Evolutionary conservation across 2,113 vertebrate species (phyloP), one percentile per base, ranked within the genome.

Genomic region (Pachyramphus minor): DNA sequence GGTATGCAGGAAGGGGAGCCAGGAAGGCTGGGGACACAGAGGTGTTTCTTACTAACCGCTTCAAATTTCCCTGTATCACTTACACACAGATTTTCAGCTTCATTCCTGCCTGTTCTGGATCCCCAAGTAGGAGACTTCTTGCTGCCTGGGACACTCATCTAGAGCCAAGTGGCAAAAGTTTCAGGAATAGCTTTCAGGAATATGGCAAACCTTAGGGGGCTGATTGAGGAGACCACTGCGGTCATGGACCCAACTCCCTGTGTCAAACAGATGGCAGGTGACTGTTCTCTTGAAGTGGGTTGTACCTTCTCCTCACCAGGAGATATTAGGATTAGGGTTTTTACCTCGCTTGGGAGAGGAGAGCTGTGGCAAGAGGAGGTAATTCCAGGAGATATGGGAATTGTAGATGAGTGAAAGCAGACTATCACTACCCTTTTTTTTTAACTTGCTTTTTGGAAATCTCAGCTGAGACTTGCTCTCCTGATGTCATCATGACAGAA

Each of bases 181-280:
- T 62, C 64, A 69, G 47, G 50, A 55, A 53, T 11, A n/a, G 45
- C 30, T 64, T 84, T 44, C 13, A 45, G 10, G 12, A n/a, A n/a
- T n/a, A n/a, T n/a, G 1, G 2, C 37, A 31, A 35, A 31, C 17
- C 33, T 53, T 17, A 1, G 60, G 20, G 41, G 7, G 2, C 10
- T 41, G 63, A 25, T 8, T 15, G 59, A 67, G 31, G 22, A 18
- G 24, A 28, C n/a, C 0, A 0, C 18, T 77, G 62, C 0, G 0
- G 35, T 60, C 15, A 11, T 13, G 14, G 35, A 20, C 22, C 24
- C 18, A 39, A 9, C 18, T 5, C 17, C 45, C 42, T 28, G 10
- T 63, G 62, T 68, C 59, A 59, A 15, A 42, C 37, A 50, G 35
- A 21, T 44, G 63, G 50, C 73, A 77, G 58, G 33, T 7, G 13